phyloP scores from a whole-genome alignment of 2,797 vertebrate species.

The Ctenopoma multispine region DNA sequence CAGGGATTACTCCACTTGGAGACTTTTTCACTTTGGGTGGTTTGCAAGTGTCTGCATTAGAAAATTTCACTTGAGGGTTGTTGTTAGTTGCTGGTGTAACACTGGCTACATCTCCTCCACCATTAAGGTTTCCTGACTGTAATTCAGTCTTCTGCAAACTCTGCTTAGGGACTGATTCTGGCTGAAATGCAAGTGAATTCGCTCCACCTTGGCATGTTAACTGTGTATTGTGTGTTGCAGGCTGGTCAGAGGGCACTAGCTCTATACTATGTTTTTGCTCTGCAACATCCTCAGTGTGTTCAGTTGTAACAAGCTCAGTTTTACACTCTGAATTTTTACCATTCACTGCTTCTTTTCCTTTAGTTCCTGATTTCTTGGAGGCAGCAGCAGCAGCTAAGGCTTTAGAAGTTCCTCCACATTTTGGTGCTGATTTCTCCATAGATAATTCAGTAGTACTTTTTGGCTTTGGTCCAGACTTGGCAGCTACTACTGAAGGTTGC shows the following conservation, averaged over 20 bases:
- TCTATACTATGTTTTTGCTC: conserved; percentile 24
- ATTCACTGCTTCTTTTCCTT: conserved; percentile 65
- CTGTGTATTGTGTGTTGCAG: conserved; percentile 24
- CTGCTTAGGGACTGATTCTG: conserved; percentile 34
- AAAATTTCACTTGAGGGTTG: conserved; percentile 16
- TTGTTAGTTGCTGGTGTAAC: conserved; percentile 34
- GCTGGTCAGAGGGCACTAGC: conserved; percentile 19
- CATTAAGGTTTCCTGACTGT: conserved; percentile 31
- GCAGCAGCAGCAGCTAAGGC: conserved; percentile 73
- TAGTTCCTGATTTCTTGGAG: conserved; percentile 77
- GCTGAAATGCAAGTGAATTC: conserved; percentile 27
- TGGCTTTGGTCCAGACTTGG: conserved; percentile 85
- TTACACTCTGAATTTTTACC: conserved; percentile 63
- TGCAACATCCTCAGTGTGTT: conserved; percentile 13
- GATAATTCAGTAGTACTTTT: conserved; percentile 79
- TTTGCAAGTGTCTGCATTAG: conserved; percentile 25
- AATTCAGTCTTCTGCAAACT: conserved; percentile 33
- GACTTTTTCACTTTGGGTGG: conserved; percentile 38
- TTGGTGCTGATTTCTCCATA: conserved; percentile 79
- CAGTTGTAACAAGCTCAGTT: conserved; percentile 34
- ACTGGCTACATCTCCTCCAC: conserved; percentile 16
- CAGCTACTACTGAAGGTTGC: conserved; percentile 58
- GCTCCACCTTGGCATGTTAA: conserved; percentile 22
- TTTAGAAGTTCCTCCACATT: conserved; percentile 80
- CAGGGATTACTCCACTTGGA: conserved; percentile 20